phyloP scores from a whole-genome alignment of 1,140 invertebrate genomes.

The Portunus trituberculatus region DNA sequence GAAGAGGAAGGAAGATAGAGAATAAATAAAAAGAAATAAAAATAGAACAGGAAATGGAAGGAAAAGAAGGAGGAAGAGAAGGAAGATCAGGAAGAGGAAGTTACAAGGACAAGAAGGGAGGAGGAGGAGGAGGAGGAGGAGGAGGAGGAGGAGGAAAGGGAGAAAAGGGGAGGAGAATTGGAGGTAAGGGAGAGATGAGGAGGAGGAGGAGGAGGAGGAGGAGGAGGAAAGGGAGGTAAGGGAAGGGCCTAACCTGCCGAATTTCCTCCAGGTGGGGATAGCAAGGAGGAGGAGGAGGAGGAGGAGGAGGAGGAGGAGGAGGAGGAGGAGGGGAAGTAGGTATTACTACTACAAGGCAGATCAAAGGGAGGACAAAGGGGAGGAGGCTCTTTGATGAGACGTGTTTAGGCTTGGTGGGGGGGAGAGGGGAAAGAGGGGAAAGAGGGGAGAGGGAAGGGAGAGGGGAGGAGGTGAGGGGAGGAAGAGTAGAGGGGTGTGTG shows the following conservation, averaged over 20 bases:
- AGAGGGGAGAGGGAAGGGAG: background rate
- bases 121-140: background rate
- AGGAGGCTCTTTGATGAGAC: background rate
- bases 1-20: background rate
- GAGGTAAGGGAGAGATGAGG: background rate
- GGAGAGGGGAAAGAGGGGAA: background rate
- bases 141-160: background rate
- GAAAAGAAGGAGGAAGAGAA: background rate
- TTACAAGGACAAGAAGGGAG: background rate
- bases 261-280: background rate
- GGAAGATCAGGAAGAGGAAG: background rate
- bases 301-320: background rate
- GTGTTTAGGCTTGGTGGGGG: background rate
- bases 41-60: background rate
- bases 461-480: background rate
- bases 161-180: background rate
- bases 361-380: conserved; percentile 5
- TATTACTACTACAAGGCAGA: conserved; percentile 9
- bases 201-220: background rate
- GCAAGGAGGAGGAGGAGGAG: background rate
- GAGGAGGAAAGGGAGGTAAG: too few relatives aligned
- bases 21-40: background rate
- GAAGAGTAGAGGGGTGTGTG: background rate
- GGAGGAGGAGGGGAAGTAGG: conserved; percentile 6
- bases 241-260: background rate